Evolutionary conservation across 2,888 invertebrate genomes (phyloP).

Genomic region (Epinotia brunnichana): DNA sequence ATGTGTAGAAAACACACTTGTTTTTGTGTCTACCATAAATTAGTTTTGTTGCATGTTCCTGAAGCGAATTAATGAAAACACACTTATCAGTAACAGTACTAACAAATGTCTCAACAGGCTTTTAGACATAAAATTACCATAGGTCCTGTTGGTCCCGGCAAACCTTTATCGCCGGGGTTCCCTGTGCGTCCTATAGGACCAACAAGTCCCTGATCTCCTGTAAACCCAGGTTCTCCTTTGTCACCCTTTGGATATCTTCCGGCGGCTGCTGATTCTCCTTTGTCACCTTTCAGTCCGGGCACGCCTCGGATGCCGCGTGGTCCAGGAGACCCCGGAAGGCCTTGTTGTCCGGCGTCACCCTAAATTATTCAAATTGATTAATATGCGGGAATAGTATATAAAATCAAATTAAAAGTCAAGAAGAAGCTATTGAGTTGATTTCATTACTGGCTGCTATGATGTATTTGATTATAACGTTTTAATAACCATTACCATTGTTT

Average conservation of each 20-base stretch:
- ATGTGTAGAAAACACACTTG: not conserved
- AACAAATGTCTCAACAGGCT: not conserved
- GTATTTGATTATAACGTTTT: not conserved
- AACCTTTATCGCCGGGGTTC: constrained; percentile 83
- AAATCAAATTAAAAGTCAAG: not conserved
- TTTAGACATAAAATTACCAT: constrained; percentile 69
- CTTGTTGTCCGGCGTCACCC: constrained; percentile 90
- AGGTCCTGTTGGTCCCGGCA: constrained; percentile 85
- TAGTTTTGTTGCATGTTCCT: not conserved
- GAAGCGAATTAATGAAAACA: not conserved
- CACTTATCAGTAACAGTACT: not conserved
- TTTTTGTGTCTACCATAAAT: too few relatives aligned
- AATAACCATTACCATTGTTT: not conserved
- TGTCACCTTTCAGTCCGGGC: constrained; percentile 88
- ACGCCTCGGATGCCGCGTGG: constrained; percentile 89
- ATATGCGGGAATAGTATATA: not conserved
- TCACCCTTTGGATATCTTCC: constrained; percentile 90
- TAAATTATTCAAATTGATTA: constrained; percentile 55
- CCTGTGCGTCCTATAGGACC: constrained; percentile 87
- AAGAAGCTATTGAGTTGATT: not conserved
- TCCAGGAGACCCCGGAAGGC: constrained; percentile 88
- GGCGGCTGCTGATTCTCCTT: constrained; percentile 91
- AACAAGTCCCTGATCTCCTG: constrained; percentile 87
- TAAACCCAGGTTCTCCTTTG: constrained; percentile 92
- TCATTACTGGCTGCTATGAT: not conserved